phyloP scores from a whole-genome alignment of 2,113 vertebrate genomes.

The Ictalurus punctatus region DNA sequence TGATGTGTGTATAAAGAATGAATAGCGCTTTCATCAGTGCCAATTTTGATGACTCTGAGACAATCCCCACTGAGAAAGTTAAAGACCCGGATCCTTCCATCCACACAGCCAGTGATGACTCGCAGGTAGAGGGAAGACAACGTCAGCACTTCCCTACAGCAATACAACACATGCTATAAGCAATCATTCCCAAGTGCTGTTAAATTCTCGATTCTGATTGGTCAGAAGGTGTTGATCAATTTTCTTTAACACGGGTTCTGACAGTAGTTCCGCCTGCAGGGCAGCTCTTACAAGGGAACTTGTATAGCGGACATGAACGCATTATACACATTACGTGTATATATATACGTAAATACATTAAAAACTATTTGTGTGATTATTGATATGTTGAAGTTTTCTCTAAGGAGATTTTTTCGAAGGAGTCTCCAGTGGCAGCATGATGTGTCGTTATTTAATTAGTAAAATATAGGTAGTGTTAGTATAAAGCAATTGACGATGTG shows the following conservation, averaged over 20 bases:
- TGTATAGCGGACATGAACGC: too few species aligned
- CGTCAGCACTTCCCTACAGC: slow-evolving; percentile 79
- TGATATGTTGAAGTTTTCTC: not conserved
- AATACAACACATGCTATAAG: slow-evolving; percentile 11
- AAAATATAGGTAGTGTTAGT: not conserved
- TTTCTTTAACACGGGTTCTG: not conserved
- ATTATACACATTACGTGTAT: too few species aligned
- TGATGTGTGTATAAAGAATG: slow-evolving; percentile 72
- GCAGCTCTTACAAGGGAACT: not conserved
- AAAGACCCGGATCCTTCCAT: slow-evolving; percentile 87
- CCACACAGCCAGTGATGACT: slow-evolving; percentile 84
- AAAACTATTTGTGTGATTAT: not conserved
- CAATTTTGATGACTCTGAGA: slow-evolving; percentile 76
- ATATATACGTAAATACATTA: not conserved
- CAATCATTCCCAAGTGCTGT: not conserved
- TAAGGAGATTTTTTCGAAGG: not conserved
- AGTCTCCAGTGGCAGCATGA: not conserved
- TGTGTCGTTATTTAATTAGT: not conserved
- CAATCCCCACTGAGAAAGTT: slow-evolving; percentile 82
- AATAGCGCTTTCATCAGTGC: slow-evolving; percentile 67
- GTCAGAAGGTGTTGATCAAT: not conserved
- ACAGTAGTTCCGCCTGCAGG: not conserved
- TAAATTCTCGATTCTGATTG: not conserved
- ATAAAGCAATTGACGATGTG: too few species aligned
- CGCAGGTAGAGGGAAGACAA: slow-evolving; percentile 81